Evolutionary conservation across 1,140 invertebrate genomes (phyloP).

Genomic region (Tetramorium alpestre): DNA sequence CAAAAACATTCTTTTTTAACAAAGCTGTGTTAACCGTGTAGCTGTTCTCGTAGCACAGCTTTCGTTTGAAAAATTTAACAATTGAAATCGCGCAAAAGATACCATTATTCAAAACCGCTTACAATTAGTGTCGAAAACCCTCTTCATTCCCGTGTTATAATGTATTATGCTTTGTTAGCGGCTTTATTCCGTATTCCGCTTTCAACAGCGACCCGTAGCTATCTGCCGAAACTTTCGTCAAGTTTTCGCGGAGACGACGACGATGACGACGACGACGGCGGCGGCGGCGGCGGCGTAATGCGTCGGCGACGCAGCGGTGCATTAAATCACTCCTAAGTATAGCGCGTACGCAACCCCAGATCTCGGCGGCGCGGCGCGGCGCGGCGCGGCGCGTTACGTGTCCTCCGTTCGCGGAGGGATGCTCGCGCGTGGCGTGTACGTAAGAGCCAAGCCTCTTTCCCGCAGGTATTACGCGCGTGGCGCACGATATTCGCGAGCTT

Average conservation of each 20-base stretch:
- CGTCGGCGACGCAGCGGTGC: constrained; percentile 42
- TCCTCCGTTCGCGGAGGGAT: not conserved
- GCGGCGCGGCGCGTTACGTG: not conserved
- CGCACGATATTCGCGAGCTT: constrained; percentile 77
- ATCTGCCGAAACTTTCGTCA: constrained; percentile 20
- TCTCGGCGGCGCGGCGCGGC: not conserved
- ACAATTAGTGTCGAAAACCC: not conserved
- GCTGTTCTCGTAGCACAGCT: not conserved
- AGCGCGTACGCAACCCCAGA: constrained; percentile 1
- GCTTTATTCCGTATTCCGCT: not conserved
- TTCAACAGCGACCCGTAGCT: not conserved
- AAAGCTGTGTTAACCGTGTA: not conserved
- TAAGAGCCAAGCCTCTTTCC: constrained; percentile 53
- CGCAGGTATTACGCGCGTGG: constrained; percentile 63
- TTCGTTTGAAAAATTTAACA: not conserved
- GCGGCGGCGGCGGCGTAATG: not conserved
- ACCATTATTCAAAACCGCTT: not conserved
- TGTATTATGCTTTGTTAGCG: not conserved
- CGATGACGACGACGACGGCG: too few relatives aligned
- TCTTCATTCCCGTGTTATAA: not conserved
- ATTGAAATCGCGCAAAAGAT: not conserved
- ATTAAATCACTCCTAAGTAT: constrained; percentile 46
- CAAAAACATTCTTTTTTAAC: not conserved
- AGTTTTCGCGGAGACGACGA: constrained; percentile 11
- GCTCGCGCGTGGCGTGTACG: constrained; percentile 2